Percentiles rank a stretch among this genome's conserved stretches.
Conservation (phyloP, 2,888 invertebrate genomes). For the Eueremaeus valkanovi region DNA sequence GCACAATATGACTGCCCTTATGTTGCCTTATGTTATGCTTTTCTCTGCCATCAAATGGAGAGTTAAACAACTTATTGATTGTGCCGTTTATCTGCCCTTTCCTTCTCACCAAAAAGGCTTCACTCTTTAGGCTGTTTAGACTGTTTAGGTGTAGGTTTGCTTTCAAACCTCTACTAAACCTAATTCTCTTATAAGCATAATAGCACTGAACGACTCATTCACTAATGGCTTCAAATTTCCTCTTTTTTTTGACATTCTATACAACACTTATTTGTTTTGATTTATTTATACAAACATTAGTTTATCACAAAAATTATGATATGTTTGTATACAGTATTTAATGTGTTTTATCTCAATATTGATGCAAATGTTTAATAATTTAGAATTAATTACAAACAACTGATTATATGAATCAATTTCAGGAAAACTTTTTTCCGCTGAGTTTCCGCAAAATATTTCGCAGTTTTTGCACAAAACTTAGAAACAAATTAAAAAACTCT, state of each 20-base stretch:
- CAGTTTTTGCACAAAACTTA: too few relatives aligned
- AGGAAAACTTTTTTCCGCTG: too few relatives aligned
- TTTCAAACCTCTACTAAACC: too few relatives aligned
- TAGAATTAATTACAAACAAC: background rate
- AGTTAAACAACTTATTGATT: background rate
- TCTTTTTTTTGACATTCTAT: background rate
- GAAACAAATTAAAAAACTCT: too few relatives aligned
- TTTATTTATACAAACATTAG: background rate
- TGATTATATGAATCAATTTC: too few relatives aligned
- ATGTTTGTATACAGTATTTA: background rate
- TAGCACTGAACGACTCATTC: too few relatives aligned
- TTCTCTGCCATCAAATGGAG: background rate
- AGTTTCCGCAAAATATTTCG: too few relatives aligned
- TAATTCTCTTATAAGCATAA: too few relatives aligned
- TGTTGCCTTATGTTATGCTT: slow-evolving; percentile 1
- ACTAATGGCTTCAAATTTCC: too few relatives aligned
- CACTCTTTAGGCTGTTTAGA: too few relatives aligned
- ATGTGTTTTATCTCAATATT: background rate
- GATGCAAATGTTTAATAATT: background rate
- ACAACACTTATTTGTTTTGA: background rate
- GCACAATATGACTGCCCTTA: background rate
- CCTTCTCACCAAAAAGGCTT: too few relatives aligned
- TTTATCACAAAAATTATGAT: background rate
- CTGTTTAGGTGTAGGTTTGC: background rate
- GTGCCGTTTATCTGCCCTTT: background rate